Base-by-base conservation (phyloP, 2,797 vertebrate species). In the Crax fasciolata region DNA sequence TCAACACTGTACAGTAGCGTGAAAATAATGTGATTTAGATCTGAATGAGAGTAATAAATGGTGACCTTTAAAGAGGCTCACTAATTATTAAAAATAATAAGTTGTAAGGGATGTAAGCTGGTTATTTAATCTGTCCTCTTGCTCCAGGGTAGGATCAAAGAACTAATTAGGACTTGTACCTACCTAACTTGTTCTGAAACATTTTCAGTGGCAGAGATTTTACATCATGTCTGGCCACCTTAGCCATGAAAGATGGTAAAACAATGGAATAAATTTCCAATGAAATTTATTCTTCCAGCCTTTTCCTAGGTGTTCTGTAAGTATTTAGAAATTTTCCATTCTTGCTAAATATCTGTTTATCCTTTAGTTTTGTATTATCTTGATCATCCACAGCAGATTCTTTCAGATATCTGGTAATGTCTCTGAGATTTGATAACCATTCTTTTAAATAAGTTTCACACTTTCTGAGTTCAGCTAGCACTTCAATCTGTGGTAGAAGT, bases 111-210 rank as follows among this genome's bases (percentile, higher is more conserved):
- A 41, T 62, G 23, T 86, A 84, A 84, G 75, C 25, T 58, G 12
- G 3, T 81, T 87, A 35, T 86, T 89, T 86, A 91, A 80, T 90
- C 35, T 49, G 87, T 91, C 18, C 4, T 74, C 39, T 94, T 93
- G 54, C 79, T 90, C 23, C 62, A 41, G 54, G 62, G 25, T 68
- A 81, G n/a, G 38, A 78, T 72, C 49, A 72, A 89, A 90, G 68
- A 72, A 76, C 15, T 89, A 54, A 28, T 7, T 57, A 75, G 32
- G 30, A 67, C 24, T 82, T 55, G 38, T 27, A 58, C 23, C 39
- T 71, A 12, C 49, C 20, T 76, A 67, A 67, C 5, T 1, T 46
- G 8, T 87, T 83, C 62, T 77, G 85, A 55, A 71, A 89, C 51
- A 48, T 30, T 13, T 57, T 68, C 27, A 25, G 2, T 62, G 39